Conservation (phyloP, 2,888 invertebrate species). For the Dorcus parallelipipedus region DNA sequence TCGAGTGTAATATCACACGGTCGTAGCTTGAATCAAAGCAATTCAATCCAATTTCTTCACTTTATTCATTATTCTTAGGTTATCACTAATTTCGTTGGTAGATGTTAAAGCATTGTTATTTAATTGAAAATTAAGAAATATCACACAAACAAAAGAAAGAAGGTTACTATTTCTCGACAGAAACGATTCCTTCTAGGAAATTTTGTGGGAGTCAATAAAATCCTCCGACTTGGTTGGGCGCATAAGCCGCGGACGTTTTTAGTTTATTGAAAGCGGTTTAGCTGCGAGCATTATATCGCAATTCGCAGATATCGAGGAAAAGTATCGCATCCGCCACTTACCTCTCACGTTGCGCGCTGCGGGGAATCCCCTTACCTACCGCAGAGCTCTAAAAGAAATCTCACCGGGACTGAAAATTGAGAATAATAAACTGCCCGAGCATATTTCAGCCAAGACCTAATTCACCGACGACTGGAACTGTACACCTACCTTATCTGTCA, state of each 20-base stretch:
- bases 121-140: too few relatives aligned
- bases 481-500: conserved; percentile 48
- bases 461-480: conserved; percentile 37
- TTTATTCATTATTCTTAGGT: too few relatives aligned
- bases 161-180: too few relatives aligned
- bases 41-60: too few relatives aligned
- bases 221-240: too few relatives aligned
- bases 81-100: too few relatives aligned
- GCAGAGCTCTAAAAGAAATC: conserved; percentile 41
- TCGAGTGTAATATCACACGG: too few relatives aligned
- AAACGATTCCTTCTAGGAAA: too few relatives aligned
- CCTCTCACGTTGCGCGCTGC: conserved; percentile 24
- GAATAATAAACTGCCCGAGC: conserved; percentile 47
- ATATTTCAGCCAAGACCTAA: conserved; percentile 41
- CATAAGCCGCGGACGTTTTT: not conserved
- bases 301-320: conserved; percentile 20
- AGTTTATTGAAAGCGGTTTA: conserved; percentile 4
- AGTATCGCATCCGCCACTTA: conserved; percentile 23
- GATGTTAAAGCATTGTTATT: too few relatives aligned
- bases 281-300: conserved; percentile 13
- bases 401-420: conserved; percentile 47
- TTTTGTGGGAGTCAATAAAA: too few relatives aligned
- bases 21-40: too few relatives aligned
- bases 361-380: conserved; percentile 35
- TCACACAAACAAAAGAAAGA: too few relatives aligned